Evolutionary conservation across 2,797 vertebrate genomes (phyloP).

Genomic region (Dicrostonyx torquatus): DNA sequence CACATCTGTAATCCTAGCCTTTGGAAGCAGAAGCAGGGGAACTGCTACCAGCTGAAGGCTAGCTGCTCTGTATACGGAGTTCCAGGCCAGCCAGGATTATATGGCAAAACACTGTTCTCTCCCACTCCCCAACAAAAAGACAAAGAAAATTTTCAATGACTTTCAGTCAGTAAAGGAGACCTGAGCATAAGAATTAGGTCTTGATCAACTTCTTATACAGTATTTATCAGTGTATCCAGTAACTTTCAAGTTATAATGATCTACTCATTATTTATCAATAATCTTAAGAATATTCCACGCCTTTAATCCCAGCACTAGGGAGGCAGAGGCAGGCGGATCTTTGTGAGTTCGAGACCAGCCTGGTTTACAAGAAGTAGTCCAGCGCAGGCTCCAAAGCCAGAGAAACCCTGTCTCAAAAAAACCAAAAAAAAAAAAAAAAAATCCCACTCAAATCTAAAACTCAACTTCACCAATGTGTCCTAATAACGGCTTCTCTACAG

Average conservation of each 20-base stretch:
- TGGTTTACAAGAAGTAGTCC: no score
- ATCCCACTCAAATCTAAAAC: background rate
- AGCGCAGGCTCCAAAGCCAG: no score
- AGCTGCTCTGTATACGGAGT: background rate
- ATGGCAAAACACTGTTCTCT: background rate
- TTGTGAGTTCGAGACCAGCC: no score
- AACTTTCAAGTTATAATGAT: background rate
- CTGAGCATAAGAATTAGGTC: background rate
- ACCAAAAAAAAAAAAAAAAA: no score
- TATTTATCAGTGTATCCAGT: background rate
- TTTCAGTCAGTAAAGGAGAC: background rate
- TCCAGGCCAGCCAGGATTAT: background rate
- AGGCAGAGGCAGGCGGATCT: no score
- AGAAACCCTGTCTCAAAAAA: no score
- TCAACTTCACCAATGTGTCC: background rate
- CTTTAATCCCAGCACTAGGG: no score
- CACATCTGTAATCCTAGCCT: background rate
- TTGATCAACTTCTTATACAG: background rate
- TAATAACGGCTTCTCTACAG: background rate
- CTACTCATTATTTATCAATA: background rate
- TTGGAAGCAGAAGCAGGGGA: background rate
- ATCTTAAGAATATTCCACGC: background rate
- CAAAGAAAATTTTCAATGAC: background rate
- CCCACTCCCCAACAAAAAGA: background rate
- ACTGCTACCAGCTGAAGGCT: background rate